These are phyloP conservation scores for Pantherophis guttatus DNA, from an alignment of 2,113 vertebrate species.

Conservation along the genomic window DNA sequence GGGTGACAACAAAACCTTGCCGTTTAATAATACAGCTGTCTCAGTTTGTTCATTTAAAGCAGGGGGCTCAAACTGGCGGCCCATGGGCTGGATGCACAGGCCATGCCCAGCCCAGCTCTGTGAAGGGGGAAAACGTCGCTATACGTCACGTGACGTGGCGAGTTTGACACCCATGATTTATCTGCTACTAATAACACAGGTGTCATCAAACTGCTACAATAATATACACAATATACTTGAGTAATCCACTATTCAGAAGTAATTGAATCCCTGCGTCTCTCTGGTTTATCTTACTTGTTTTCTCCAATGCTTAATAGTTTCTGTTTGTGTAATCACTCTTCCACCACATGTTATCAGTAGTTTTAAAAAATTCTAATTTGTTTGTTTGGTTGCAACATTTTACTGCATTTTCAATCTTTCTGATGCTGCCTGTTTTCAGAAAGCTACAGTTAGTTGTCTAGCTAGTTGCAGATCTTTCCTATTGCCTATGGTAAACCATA, in stretches of 20 bases:
- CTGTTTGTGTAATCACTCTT: background rate
- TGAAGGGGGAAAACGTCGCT: too few species aligned
- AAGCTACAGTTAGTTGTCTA: background rate
- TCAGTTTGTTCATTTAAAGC: background rate
- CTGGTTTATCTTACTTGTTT: background rate
- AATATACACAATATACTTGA: background rate
- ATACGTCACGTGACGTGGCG: too few species aligned
- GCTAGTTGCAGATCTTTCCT: background rate
- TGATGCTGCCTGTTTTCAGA: background rate
- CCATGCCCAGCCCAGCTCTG: too few species aligned
- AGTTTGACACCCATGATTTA: too few species aligned
- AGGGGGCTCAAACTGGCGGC: too few species aligned
- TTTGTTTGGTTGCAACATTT: background rate
- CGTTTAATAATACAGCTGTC: background rate
- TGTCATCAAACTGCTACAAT: background rate
- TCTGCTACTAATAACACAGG: background rate
- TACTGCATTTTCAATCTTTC: background rate
- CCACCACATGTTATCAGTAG: background rate
- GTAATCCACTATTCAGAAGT: background rate
- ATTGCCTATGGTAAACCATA: background rate
- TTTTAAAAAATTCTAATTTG: background rate
- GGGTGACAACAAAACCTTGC: background rate
- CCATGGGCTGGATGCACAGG: too few species aligned
- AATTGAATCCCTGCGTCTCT: background rate
- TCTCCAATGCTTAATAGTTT: background rate